Base-by-base conservation (phyloP, 2,888 invertebrate genomes). In the Stomorhina lunata region DNA sequence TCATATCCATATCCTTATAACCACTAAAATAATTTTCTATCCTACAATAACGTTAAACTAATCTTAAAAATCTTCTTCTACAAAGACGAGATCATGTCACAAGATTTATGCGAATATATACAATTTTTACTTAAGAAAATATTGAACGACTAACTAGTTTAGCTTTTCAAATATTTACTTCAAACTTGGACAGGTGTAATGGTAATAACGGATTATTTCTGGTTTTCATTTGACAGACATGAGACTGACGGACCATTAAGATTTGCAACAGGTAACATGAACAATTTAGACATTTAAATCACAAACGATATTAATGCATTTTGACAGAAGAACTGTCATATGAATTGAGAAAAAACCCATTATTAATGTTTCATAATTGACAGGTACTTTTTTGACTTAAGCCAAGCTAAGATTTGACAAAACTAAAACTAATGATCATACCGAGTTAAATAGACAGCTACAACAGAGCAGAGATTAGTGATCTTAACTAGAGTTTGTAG, bases 271-370 rank as follows among this genome's bases (percentile, higher is more conserved):
- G 71, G 61, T 48, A 50, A 9, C 2, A 32, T 45, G 65, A n/a
- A 27, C n/a, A n/a, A n/a, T n/a, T n/a, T n/a, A n/a, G n/a, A n/a
- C n/a, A n/a, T n/a, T n/a, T n/a, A n/a, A n/a, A n/a, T n/a, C n/a
- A n/a, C n/a, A n/a, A n/a, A n/a, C n/a, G 10, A 55, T 25, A 29
- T 68, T 68, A 53, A 59, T 34, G 25, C 9, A 25, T 63, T 61
- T 75, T 69, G 55, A 29, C 80, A 75, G n/a, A n/a, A 25, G 55
- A 43, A 22, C 45, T 48, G 69, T 75, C 69, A 59, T 20, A 73
- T 32, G 7, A 66, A 72, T 50, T 9, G 22, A 9, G 25, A 50
- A 59, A 71, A 61, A n/a, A 9, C 7, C 2, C 50, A 72, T 57
- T 59, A 57, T 27, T 66, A 48, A 55, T 66, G 43, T 75, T 63